phyloP scores from a whole-genome alignment of 1,140 invertebrate species.

The Drosophila bifasciata region DNA sequence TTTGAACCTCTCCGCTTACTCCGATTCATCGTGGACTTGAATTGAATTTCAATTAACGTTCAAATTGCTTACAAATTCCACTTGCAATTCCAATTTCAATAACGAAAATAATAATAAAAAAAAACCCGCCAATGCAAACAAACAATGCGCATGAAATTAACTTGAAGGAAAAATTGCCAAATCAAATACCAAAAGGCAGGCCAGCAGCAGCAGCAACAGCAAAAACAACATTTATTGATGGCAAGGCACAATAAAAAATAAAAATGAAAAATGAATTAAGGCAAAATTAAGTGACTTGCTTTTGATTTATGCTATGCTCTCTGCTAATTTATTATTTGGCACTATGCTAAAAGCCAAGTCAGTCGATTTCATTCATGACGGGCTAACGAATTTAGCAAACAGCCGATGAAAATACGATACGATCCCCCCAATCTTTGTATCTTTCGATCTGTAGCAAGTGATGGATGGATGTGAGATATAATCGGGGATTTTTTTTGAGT shows the following conservation, averaged over 20 bases:
- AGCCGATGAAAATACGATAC: not conserved
- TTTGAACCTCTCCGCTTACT: not conserved
- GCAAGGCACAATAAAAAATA: constrained; percentile 7
- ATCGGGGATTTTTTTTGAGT: too few relatives aligned
- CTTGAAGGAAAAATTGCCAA: constrained; percentile 66
- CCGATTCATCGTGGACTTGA: constrained; percentile 31
- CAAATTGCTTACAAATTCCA: constrained; percentile 65
- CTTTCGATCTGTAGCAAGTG: not conserved
- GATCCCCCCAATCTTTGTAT: not conserved
- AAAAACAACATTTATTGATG: constrained; percentile 14
- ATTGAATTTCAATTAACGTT: constrained; percentile 72
- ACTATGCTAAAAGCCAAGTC: constrained; percentile 35
- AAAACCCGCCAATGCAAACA: constrained; percentile 31
- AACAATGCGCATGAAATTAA: constrained; percentile 56
- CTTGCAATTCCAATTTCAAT: constrained; percentile 65
- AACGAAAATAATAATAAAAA: constrained; percentile 46
- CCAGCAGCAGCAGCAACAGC: constrained; percentile 7
- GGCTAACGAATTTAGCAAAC: constrained; percentile 16
- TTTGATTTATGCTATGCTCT: constrained; percentile 12
- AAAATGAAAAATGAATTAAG: constrained; percentile 19
- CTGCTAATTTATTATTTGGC: constrained; percentile 21
- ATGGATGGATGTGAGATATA: too few relatives aligned
- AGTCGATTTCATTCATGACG: not conserved
- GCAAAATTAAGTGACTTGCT: constrained; percentile 33
- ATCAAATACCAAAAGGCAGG: constrained; percentile 45